Evolutionary conservation across 2,888 invertebrate genomes (phyloP), one percentile per base, ranked within the genome.

Genomic region (Chloromyia formosa): DNA sequence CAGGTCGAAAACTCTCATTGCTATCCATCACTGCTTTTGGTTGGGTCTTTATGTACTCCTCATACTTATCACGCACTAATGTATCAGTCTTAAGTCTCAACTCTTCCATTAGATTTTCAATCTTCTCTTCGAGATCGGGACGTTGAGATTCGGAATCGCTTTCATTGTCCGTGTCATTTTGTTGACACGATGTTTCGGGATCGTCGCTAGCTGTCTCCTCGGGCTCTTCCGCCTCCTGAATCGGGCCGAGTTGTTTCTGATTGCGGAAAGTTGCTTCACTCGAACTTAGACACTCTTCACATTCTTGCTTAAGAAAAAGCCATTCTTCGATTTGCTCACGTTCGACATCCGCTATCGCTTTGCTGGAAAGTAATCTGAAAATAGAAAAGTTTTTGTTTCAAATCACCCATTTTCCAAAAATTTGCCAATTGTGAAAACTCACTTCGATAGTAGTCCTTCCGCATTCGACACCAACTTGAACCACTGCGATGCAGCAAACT

Each of bases 271-370:
- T 78, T 0, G 80, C 81, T 77, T 84, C 85, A 16, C 82, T 84
- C 1, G 85, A 84, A 73, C 84, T 85, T 1, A 85, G 87, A 82
- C 94, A 94, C 81, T 94, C 94, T 83, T 94, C 94, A 84, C 94
- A 94, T 84, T 95, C 95, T 79, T 94, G 94, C 81, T 94, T 94
- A 77, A 94, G 86, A 80, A 92, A 93, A 18, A 95, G 86, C 95
- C 95, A 95, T 79, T 93, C 92, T 81, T 93, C 89, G 61, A 92
- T 90, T 78, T 93, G 93, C 80, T 92, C 92, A 78, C 91, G 89
- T 82, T 94, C 93, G 76, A 89, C 86, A 73, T 92, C 91, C 12
- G 90, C 89, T 74, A 94, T 82, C n/a, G 89, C 87, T 80, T 91
- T 91, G 54, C 90, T 91, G 16, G 89, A 88, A 66, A 93, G 87